Base-by-base conservation (phyloP, 2,797 vertebrate species). In the Cyprinella venusta region DNA sequence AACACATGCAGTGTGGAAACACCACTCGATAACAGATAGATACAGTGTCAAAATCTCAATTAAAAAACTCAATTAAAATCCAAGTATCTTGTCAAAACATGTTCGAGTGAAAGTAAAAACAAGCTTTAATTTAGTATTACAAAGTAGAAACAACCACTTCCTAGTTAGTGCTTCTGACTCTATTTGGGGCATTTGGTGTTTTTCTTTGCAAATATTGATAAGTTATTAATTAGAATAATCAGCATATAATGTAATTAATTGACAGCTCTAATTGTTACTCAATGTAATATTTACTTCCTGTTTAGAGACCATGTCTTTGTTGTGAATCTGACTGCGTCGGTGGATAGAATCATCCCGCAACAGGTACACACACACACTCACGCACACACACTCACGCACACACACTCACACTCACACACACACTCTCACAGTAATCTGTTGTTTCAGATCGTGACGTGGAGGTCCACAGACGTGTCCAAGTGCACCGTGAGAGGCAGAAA, bases 401-500 rank as follows among this genome's bases (percentile, higher is more conserved):
- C 26, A 30, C 19, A 33, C 30, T 33, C 42, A 4, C 68, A 24
- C 68, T 38, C 63, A 69, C 21, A 33, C 8, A 1, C 63, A 30
- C 26, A 30, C 26, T 7, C n/a, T 64, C 8, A 36, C 21, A 18
- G 8, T 74, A 16, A n/a, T 72, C 12, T 24, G 26, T 26, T 4
- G 54, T 15, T 70, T 2, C 93, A 99, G 98, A 97, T 95, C 88
- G 90, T 99, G 91, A 98, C 96, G 0, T 99, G 98, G 98, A 94
- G 94, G 72, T 97, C 98, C 36, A 95, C 93, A 90, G 97, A 99
- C 67, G 95, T 97, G 90, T 95, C 95, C 88, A 98, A 97, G 91
- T 99, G 98, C 76, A 95, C 95, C 0, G 96, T 99, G 92, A 94
- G 98, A 91, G 97, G 97, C 77, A 98, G 97, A 88, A 97, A 97